Conservation (phyloP, 2,113 vertebrate species). For the Naja naja region DNA sequence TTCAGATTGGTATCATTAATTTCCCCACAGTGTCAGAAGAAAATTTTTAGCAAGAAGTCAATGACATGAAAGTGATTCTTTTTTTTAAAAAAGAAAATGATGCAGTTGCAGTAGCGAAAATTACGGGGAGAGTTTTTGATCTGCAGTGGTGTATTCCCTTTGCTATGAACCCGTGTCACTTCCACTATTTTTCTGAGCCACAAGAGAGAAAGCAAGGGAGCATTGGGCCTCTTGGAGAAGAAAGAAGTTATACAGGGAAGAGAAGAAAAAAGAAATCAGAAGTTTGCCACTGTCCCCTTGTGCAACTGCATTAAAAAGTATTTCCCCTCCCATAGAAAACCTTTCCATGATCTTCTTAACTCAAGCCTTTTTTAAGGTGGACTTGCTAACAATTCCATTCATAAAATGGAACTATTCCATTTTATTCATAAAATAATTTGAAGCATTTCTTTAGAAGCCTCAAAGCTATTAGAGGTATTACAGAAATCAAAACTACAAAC, state of each 20-base stretch:
- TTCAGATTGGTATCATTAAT: constrained; percentile 34
- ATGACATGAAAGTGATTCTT: constrained; percentile 64
- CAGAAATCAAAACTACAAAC: background rate
- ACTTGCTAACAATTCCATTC: constrained; percentile 63
- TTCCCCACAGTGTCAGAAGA: constrained; percentile 59
- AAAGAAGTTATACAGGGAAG: constrained; percentile 57
- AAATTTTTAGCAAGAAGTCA: constrained; percentile 54
- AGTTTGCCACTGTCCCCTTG: constrained; percentile 51
- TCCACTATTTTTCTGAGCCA: constrained; percentile 60
- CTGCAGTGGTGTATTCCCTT: constrained; percentile 60
- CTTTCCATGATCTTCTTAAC: constrained; percentile 54
- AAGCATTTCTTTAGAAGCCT: constrained; percentile 70
- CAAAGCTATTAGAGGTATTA: constrained; percentile 38
- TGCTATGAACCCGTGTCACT: constrained; percentile 57
- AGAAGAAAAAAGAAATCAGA: constrained; percentile 55
- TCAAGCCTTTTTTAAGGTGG: constrained; percentile 58
- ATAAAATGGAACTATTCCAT: background rate
- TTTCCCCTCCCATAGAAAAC: constrained; percentile 48
- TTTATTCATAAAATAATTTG: constrained; percentile 69
- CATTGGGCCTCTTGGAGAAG: constrained; percentile 61
- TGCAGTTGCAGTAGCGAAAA: background rate
- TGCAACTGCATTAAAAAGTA: constrained; percentile 63
- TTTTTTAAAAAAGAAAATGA: background rate
- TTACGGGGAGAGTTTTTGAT: background rate
- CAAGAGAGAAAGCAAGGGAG: constrained; percentile 63